Base-by-base conservation (phyloP, 2,888 invertebrate species). In the Lottia scabra region DNA sequence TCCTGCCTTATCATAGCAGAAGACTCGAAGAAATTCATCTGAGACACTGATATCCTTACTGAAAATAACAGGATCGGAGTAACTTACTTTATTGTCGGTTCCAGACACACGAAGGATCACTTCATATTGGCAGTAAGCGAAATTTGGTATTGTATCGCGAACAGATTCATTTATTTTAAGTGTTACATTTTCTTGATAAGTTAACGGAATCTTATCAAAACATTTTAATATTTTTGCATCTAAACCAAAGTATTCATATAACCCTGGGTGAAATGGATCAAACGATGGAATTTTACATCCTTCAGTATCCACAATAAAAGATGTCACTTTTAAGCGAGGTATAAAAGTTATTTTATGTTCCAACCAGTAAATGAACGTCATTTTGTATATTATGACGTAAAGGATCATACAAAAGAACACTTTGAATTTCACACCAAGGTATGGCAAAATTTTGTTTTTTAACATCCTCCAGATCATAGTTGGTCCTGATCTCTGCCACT, bases 11-110 rank as follows among this genome's bases (percentile, higher is more conserved):
- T 70, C 71, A 65, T 71, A 77, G 64, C 81, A 81, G n/a, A 67
- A 74, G 1, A 81, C 76, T 23, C 80, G 68, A 3, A 81, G 65
- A 48, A 75, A 79, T 68, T 79, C 77, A 2, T 67, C 16, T 10
- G 19, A 23, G 10, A 56, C 56, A 23, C 30, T 27, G 23, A 74
- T 63, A 43, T 78, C 74, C 19, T 72, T 71, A 19, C 45, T 64
- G 19, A 71, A 67, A 13, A 46, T 63, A 8, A 69, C 13, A 0
- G 56, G 23, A 23, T 8, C 4, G 12, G 56, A 23, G 15, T 23
- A 56, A 10, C 0, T 23, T 43, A 13, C 71, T 66, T 26, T 68
- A 26, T n/a, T 27, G 19, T 16, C 65, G 63, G 65, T 77, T 80
- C 16, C 23, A 56, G 56, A 13, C 56, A 12, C 56, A 12, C 56